Evolutionary conservation across 1,140 invertebrate genomes (phyloP).

Genomic region (Papilio glaucus): DNA sequence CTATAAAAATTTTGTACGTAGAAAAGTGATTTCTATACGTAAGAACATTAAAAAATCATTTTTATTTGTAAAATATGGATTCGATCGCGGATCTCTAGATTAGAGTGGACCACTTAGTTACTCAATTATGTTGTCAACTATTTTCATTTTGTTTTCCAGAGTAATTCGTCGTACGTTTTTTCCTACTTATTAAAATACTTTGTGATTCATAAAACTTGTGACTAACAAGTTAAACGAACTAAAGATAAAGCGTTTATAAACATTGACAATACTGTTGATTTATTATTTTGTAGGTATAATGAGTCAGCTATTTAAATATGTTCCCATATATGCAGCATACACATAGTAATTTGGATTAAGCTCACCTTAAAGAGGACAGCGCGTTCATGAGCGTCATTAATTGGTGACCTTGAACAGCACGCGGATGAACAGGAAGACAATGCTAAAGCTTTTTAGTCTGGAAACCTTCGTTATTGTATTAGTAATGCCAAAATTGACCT

Average conservation of each 20-base stretch:
- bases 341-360: not conserved
- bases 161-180: too few relatives aligned
- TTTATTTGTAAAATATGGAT: too few relatives aligned
- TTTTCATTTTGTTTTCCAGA: too few relatives aligned
- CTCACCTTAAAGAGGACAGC: constrained; percentile 4
- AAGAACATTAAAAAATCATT: too few relatives aligned
- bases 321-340: not conserved
- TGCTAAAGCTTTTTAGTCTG: not conserved
- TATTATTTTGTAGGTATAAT: constrained; percentile 7
- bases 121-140: too few relatives aligned
- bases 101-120: too few relatives aligned
- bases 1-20: too few relatives aligned
- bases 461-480: not conserved
- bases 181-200: not conserved
- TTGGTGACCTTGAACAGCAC: not conserved
- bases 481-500: constrained; percentile 3
- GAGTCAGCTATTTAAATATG: not conserved
- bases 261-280: not conserved
- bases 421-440: constrained; percentile 15
- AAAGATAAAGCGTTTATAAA: not conserved
- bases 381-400: not conserved
- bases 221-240: not conserved
- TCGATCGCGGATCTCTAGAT: too few relatives aligned
- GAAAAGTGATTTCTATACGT: too few relatives aligned
- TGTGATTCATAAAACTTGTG: not conserved